A percentile compares a stretch with the other conserved stretches of the same genome.
Conservation (phyloP, 2,797 vertebrate species). For the Sebastes baramenuke region DNA sequence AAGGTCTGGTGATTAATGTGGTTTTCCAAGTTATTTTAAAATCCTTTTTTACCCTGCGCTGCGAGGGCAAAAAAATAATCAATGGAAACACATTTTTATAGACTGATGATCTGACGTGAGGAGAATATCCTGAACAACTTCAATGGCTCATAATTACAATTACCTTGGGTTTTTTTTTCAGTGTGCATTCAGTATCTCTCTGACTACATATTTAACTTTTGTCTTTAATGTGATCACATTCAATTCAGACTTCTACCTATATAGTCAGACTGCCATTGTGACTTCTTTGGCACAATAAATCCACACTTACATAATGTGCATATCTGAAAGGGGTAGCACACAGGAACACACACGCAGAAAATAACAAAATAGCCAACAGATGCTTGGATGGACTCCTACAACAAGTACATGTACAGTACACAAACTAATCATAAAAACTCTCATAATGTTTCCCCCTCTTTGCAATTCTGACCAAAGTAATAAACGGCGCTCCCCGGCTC, state of each 20-base stretch:
- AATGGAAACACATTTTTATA: conserved; percentile 2
- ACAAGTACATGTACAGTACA: neutral
- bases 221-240: neutral
- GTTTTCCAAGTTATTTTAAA: neutral
- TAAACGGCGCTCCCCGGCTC: conserved; percentile 32
- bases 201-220: neutral
- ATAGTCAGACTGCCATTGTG: neutral
- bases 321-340: neutral
- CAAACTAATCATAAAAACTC: conserved; percentile 34
- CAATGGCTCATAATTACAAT: neutral
- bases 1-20: conserved; percentile 14
- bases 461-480: conserved; percentile 29
- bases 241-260: neutral
- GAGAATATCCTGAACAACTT: neutral
- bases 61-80: neutral
- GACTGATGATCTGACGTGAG: conserved; percentile 4
- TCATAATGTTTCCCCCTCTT: conserved; percentile 16
- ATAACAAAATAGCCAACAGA: conserved; percentile 27
- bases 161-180: neutral
- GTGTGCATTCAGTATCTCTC: neutral
- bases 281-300: neutral
- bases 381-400: conserved; percentile 5
- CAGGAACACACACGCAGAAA: conserved; percentile 9
- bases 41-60: neutral
- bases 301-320: neutral